Percentiles rank a stretch among this genome's conserved stretches.
These are phyloP conservation scores for Phymorhynchus buccinoides DNA, from an alignment of 1,140 invertebrate genomes.

Conservation along the genomic window DNA sequence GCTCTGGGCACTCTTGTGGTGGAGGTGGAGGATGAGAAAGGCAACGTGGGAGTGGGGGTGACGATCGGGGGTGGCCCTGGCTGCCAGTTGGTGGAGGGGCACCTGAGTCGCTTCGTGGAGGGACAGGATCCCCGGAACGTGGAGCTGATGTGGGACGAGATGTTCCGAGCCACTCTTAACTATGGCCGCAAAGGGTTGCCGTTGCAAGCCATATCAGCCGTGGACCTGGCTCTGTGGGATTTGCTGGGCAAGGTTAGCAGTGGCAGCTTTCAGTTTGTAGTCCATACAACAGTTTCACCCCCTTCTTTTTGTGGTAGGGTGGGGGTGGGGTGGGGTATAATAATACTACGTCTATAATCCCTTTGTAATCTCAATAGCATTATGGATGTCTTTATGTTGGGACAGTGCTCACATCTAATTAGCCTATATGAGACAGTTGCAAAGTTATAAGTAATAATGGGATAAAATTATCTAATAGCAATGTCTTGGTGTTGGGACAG, in stretches of 20 bases:
- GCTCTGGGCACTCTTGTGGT: constrained; percentile 66
- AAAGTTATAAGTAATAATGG: too few relatives aligned
- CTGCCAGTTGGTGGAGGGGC: constrained; percentile 67
- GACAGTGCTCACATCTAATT: too few relatives aligned
- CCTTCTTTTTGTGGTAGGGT: too few relatives aligned
- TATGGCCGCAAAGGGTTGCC: constrained; percentile 68
- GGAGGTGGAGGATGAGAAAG: constrained; percentile 67
- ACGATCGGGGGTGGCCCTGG: constrained; percentile 67
- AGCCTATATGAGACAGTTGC: too few relatives aligned
- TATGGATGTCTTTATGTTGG: too few relatives aligned
- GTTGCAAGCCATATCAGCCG: constrained; percentile 66
- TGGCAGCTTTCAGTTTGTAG: too few relatives aligned
- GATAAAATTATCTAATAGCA: too few relatives aligned
- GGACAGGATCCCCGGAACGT: constrained; percentile 68
- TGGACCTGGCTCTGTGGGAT: constrained; percentile 69
- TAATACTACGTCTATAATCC: too few relatives aligned
- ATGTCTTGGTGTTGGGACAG: too few relatives aligned
- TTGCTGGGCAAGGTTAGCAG: constrained; percentile 60
- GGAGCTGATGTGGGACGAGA: constrained; percentile 69
- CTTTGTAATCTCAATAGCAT: too few relatives aligned
- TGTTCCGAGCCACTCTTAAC: constrained; percentile 68
- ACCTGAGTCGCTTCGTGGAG: constrained; percentile 68
- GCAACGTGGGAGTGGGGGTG: constrained; percentile 64
- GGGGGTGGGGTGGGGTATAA: too few relatives aligned
- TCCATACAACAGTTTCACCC: too few relatives aligned